Base-by-base conservation (phyloP, 2,888 invertebrate genomes). In the Zaprionus lineosus region DNA sequence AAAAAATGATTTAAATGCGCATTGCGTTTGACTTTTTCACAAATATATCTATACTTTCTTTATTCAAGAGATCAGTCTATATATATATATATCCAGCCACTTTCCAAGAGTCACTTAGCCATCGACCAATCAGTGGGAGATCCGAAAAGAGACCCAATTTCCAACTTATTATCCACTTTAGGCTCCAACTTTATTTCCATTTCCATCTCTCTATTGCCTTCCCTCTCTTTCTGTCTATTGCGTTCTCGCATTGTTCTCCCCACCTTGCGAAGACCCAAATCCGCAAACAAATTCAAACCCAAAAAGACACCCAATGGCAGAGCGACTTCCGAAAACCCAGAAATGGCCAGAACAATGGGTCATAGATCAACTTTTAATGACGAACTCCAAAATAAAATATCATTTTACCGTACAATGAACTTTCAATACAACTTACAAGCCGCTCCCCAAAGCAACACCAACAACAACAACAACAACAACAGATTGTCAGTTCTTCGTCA, bases 361-460 rank as follows among this genome's bases (percentile, higher is more conserved):
- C 75, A 78, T 78, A 78, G 82, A 78, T 78, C 78, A 78, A 78
- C 75, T 78, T 78, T 78, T 78, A 78, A 78, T 78, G 76, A 70
- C 64, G 55, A n/a, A 61, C 69, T 44, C 59, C 65, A 57, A 50
- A 67, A 33, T 48, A 51, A n/a, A n/a, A 48, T 8, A 19, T 24
- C 41, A 40, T 60, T 59, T 44, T 50, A 26, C 31, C 74, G 78
- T 78, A 77, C 78, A 82, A 82, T 75, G 78, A 78, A 78, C 82
- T 78, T 78, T 82, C 78, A 58, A 78, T 78, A 78, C 64, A 26
- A 69, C 59, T 69, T 55, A 39, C 47, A 31, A 61, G 47, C 68
- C 57, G 68, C 62, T 58, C 62, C 62, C 53, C 46, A 28, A 28
- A 14, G 1, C 33, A 57, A 41, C 18, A 50, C 33, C 40, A 28